A percentile compares a stretch with the other conserved stretches of the same genome.
phyloP scores from a whole-genome alignment of 2,888 invertebrate genomes.

The Athalia cordata region DNA sequence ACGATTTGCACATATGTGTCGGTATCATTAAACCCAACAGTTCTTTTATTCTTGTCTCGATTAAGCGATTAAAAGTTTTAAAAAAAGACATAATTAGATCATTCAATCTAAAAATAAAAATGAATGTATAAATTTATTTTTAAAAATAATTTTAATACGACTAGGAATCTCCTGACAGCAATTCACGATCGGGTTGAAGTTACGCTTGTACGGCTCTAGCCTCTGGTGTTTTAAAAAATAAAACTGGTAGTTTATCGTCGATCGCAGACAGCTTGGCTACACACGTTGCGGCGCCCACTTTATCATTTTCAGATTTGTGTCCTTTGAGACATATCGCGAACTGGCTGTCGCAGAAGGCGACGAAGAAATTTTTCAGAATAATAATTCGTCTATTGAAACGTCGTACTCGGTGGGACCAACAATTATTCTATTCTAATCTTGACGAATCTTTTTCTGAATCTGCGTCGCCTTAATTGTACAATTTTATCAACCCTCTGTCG shows the following conservation, averaged over 20 bases:
- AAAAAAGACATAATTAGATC: not conserved
- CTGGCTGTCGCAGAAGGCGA: constrained; percentile 30
- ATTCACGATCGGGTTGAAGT: constrained; percentile 23
- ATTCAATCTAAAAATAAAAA: not conserved
- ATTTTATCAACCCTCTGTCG: too few species aligned
- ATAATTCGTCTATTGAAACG: not conserved
- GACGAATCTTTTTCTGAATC: too few species aligned
- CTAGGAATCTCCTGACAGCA: not conserved
- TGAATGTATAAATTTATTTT: too few species aligned
- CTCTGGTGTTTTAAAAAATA: constrained; percentile 14
- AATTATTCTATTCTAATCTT: not conserved
- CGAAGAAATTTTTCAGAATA: constrained; percentile 31
- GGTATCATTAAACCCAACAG: too few species aligned
- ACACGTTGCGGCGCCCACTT: constrained; percentile 37
- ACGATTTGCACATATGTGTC: too few species aligned
- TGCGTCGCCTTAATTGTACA: too few species aligned
- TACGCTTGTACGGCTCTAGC: constrained; percentile 15
- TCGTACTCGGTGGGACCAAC: not conserved
- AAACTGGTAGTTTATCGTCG: constrained; percentile 34
- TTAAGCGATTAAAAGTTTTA: too few species aligned
- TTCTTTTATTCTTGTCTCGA: too few species aligned
- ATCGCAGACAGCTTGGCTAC: constrained; percentile 44
- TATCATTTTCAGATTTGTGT: constrained; percentile 34
- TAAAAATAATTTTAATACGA: too few species aligned
- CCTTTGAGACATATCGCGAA: constrained; percentile 15